These are phyloP conservation scores for Tangara arthus DNA, from an alignment of 2,797 vertebrate species.

Conservation along the genomic window DNA sequence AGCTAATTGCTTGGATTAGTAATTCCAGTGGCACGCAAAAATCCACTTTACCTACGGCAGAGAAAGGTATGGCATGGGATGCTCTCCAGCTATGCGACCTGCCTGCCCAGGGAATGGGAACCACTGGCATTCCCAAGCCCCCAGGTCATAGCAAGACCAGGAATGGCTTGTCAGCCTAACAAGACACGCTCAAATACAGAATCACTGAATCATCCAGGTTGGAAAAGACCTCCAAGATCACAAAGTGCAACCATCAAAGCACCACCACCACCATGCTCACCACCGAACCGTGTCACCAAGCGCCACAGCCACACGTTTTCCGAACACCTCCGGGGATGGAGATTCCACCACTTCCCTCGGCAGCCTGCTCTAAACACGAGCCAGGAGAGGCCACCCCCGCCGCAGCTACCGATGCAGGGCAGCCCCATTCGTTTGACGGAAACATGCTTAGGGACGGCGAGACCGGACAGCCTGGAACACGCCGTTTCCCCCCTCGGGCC, in stretches of 20 bases:
- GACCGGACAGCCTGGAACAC: background rate
- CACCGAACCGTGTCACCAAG: background rate
- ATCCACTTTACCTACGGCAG: background rate
- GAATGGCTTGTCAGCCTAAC: accelerated
- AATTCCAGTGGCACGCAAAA: background rate
- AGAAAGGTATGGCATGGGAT: background rate
- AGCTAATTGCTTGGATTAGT: slow-evolving; percentile 32
- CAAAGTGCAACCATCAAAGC: background rate
- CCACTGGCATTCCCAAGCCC: background rate
- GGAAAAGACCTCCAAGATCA: background rate
- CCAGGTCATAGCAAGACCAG: accelerated
- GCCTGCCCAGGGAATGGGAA: accelerated
- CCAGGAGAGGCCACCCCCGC: background rate
- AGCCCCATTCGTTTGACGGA: accelerated
- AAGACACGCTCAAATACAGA: background rate
- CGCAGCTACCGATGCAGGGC: background rate
- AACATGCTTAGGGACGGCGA: background rate
- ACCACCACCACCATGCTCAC: background rate
- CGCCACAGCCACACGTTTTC: background rate
- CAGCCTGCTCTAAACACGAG: background rate
- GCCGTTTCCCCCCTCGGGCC: background rate
- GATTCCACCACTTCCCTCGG: background rate
- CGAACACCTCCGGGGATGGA: background rate
- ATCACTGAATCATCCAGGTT: background rate
- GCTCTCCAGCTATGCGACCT: background rate